A percentile compares a stretch with the other conserved stretches of the same genome.
These are phyloP conservation scores for Ovibos moschatus DNA, from an alignment of 2,113 vertebrate species.

Conservation along the genomic window DNA sequence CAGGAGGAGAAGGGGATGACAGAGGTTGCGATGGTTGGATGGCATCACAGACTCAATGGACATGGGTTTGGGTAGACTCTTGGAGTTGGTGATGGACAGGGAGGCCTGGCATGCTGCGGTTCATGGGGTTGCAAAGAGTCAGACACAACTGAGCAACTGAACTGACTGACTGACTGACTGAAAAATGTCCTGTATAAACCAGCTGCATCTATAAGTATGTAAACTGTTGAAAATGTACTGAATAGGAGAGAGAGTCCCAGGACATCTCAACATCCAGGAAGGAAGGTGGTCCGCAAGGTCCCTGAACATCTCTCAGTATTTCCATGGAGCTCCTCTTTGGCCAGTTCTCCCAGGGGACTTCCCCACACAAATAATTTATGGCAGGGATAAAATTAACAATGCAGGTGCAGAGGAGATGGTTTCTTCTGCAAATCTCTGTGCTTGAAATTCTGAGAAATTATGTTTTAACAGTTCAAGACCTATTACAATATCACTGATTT, in stretches of 20 bases:
- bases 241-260: neutral
- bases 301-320: neutral
- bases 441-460: conserved; percentile 57
- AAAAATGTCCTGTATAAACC: neutral
- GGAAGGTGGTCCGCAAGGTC: neutral
- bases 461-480: conserved; percentile 32
- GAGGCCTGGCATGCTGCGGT: too few species aligned
- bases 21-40: too few species aligned
- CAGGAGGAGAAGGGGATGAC: too few species aligned
- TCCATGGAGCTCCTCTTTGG: neutral
- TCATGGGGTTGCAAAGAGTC: too few species aligned
- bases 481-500: conserved; percentile 30
- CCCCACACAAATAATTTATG: conserved; percentile 47
- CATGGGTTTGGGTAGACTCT: too few species aligned
- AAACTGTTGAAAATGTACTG: neutral
- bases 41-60: too few species aligned
- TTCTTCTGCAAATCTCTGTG: conserved; percentile 10
- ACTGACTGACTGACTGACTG: too few species aligned
- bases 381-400: conserved; percentile 39
- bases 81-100: too few species aligned
- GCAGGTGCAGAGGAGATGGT: neutral
- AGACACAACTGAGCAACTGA: too few species aligned
- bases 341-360: neutral
- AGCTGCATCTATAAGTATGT: neutral
- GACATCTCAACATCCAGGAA: neutral